phyloP scores from a whole-genome alignment of 2,113 vertebrate species.

The Macaca nemestrina region DNA sequence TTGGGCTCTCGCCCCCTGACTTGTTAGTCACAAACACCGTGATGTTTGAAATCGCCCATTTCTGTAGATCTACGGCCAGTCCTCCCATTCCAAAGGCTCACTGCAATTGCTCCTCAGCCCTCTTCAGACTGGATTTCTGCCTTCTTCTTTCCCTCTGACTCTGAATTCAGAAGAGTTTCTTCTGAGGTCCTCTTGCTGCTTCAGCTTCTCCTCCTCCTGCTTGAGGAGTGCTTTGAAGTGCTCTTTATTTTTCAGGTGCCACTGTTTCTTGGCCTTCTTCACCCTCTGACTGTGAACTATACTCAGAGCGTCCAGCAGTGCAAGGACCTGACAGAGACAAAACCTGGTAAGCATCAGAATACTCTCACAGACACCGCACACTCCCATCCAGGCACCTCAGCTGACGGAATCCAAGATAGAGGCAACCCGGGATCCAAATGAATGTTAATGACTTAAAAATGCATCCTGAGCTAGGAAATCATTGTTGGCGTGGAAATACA shows the following conservation, averaged over 20 bases:
- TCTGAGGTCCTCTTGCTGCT: conserved; percentile 93
- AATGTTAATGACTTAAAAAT: background rate
- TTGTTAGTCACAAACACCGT: background rate
- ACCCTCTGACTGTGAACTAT: conserved; percentile 91
- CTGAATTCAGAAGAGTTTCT: conserved; percentile 92
- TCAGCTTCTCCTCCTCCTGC: conserved; percentile 90
- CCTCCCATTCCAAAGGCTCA: conserved; percentile 22
- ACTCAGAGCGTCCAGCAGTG: conserved; percentile 91
- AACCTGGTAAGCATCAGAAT: conserved; percentile 39
- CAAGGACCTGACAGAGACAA: conserved; percentile 87
- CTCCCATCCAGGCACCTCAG: background rate
- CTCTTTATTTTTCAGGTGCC: conserved; percentile 89
- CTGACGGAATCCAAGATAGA: background rate
- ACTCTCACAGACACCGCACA: background rate
- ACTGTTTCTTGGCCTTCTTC: conserved; percentile 85
- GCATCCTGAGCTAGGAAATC: background rate
- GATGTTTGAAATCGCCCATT: background rate
- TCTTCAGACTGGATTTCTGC: conserved; percentile 93
- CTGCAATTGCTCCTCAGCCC: conserved; percentile 79
- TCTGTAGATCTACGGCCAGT: background rate
- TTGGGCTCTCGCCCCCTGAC: background rate
- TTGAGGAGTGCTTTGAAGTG: conserved; percentile 86
- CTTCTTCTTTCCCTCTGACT: conserved; percentile 93
- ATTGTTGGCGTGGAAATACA: background rate
- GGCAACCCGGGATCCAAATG: background rate